These are phyloP conservation scores for Odontomyia ornata DNA, from an alignment of 2,888 invertebrate genomes.

Conservation along the genomic window DNA sequence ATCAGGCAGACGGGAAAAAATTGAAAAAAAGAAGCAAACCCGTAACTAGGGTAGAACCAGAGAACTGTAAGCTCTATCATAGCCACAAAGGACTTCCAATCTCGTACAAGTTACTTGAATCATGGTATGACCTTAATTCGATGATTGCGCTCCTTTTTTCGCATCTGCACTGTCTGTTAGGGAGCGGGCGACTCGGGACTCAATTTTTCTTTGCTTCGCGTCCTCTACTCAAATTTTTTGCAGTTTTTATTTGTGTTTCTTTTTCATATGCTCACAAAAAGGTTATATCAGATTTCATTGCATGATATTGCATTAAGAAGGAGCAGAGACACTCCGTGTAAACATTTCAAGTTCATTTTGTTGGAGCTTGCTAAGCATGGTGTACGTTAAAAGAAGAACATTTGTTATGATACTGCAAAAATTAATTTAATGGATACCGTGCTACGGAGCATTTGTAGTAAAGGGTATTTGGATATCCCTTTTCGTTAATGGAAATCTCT, in stretches of 20 bases:
- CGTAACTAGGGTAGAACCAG: background rate
- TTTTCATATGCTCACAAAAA: background rate
- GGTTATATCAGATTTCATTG: background rate
- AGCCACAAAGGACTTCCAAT: slow-evolving; percentile 10
- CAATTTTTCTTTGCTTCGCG: background rate
- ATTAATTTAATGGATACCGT: background rate
- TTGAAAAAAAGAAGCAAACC: background rate
- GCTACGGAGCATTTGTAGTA: background rate
- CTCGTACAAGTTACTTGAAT: slow-evolving; percentile 11
- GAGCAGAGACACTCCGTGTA: background rate
- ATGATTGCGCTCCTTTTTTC: slow-evolving; percentile 15
- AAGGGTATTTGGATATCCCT: background rate
- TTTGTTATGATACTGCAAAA: background rate
- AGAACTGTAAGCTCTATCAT: background rate
- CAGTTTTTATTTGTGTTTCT: background rate
- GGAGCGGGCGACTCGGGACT: no score
- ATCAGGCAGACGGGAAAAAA: background rate
- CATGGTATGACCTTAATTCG: slow-evolving; percentile 24
- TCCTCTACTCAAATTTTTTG: background rate
- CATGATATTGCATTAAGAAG: slow-evolving; percentile 2
- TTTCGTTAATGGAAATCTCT: background rate
- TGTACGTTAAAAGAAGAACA: background rate
- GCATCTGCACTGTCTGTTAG: background rate
- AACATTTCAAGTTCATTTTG: background rate
- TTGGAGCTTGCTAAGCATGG: background rate